phyloP scores from a whole-genome alignment of 2,797 vertebrate genomes.

The Sebastes vulpes region DNA sequence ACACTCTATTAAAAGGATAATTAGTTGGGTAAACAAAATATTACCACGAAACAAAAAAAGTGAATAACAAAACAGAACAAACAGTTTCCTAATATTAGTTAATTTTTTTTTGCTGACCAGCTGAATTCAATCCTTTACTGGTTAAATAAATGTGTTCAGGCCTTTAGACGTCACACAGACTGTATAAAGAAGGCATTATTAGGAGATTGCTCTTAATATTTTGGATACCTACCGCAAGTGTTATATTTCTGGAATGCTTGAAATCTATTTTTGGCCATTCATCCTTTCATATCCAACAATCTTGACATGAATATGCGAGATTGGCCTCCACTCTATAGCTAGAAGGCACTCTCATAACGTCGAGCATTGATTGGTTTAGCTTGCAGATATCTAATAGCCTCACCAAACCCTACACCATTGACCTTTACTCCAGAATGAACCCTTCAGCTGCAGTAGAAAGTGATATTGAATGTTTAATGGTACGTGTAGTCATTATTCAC shows the following conservation, averaged over 20 bases:
- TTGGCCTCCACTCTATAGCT: neutral
- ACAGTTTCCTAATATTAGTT: neutral
- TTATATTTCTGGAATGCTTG: neutral
- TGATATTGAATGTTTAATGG: conserved; percentile 30
- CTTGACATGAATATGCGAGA: neutral
- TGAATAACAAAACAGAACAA: neutral
- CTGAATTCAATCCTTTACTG: neutral
- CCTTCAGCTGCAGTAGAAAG: conserved; percentile 1
- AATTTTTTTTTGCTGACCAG: neutral
- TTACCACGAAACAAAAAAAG: neutral
- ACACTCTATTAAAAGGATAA: conserved; percentile 1
- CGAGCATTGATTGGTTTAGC: conserved; percentile 53
- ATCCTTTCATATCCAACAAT: neutral
- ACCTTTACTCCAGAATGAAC: conserved; percentile 58
- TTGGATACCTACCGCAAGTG: too few relatives aligned
- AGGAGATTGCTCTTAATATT: neutral
- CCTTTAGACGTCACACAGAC: neutral
- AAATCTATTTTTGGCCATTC: neutral
- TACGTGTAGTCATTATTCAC: conserved; percentile 10
- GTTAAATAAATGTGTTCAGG: neutral
- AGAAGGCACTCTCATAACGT: conserved; percentile 3
- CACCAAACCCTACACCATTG: conserved; percentile 38
- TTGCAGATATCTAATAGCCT: conserved; percentile 56
- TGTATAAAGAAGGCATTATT: neutral
- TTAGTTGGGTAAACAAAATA: neutral